Percentiles rank a stretch among this genome's conserved stretches.
Evolutionary conservation across 2,888 invertebrate species (phyloP).

Genomic region (Argyresthia albistria): DNA sequence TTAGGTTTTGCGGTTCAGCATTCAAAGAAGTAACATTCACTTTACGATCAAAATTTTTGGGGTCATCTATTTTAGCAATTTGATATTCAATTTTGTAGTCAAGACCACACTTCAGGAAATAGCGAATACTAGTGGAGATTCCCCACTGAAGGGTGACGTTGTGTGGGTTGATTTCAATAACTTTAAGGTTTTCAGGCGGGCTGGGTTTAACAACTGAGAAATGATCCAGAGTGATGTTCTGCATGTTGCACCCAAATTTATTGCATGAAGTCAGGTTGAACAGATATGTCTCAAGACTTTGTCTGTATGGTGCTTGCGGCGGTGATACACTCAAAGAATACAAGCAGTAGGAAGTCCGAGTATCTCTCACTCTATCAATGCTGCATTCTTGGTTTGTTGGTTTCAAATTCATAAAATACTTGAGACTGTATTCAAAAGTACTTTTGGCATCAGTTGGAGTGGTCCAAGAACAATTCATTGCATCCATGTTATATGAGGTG

Average conservation of each 20-base stretch:
- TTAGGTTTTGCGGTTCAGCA: too few relatives aligned
- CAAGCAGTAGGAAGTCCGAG: constrained; percentile 25
- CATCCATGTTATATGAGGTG: constrained; percentile 80
- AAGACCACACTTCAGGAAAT: constrained; percentile 40
- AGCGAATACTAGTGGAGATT: constrained; percentile 42
- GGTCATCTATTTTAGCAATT: constrained; percentile 58
- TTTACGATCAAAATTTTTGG: constrained; percentile 26
- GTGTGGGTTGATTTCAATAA: constrained; percentile 34
- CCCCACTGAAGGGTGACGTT: constrained; percentile 48
- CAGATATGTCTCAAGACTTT: constrained; percentile 54
- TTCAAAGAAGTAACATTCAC: not conserved
- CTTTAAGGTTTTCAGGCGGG: constrained; percentile 32
- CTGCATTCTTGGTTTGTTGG: constrained; percentile 7
- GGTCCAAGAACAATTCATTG: constrained; percentile 83
- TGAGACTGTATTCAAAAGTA: not conserved
- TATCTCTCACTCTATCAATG: constrained; percentile 9
- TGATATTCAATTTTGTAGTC: constrained; percentile 60
- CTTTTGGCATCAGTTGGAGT: constrained; percentile 34
- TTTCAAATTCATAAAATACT: not conserved
- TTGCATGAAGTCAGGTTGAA: constrained; percentile 76
- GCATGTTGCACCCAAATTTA: constrained; percentile 66
- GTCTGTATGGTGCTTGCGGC: constrained; percentile 51
- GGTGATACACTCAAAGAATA: constrained; percentile 28
- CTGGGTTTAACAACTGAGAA: constrained; percentile 58
- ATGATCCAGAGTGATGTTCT: constrained; percentile 73